phyloP scores from a whole-genome alignment of 1,140 invertebrate genomes.

The Zaprionus taronus region DNA sequence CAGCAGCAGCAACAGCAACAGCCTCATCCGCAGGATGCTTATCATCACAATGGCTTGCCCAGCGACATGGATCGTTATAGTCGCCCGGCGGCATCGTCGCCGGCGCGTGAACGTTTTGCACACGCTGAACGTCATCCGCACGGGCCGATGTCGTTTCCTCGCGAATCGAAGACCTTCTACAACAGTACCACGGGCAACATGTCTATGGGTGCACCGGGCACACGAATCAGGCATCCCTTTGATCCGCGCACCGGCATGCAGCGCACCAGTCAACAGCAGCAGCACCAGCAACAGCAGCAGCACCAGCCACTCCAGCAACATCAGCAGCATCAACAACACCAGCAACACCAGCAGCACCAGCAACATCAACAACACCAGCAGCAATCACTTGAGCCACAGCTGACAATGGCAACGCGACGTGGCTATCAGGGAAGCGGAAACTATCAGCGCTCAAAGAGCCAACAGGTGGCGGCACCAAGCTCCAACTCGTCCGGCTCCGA shows the following conservation, averaged over 20 bases:
- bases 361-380: not conserved
- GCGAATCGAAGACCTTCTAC: constrained; percentile 64
- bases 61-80: constrained; percentile 24
- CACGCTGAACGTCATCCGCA: constrained; percentile 33
- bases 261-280: constrained; percentile 10
- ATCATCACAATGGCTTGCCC: constrained; percentile 10
- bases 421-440: constrained; percentile 15
- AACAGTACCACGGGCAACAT: constrained; percentile 45
- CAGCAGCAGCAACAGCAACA: not conserved
- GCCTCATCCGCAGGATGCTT: constrained; percentile 10
- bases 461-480: constrained; percentile 15
- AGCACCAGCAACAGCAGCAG: not conserved
- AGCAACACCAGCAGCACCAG: too few relatives aligned
- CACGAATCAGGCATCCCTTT: constrained; percentile 33
- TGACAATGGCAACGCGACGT: constrained; percentile 13
- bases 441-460: constrained; percentile 37
- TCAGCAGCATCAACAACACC: too few relatives aligned
- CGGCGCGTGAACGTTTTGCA: constrained; percentile 40
- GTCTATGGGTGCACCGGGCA: constrained; percentile 18
- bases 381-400: constrained; percentile 10
- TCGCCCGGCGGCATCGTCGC: constrained; percentile 2
- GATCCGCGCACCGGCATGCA: constrained; percentile 10
- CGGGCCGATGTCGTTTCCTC: constrained; percentile 17
- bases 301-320: too few relatives aligned
- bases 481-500: constrained; percentile 62